Base-by-base conservation (phyloP, 2,888 invertebrate genomes). In the Eurytoma adleriae region DNA sequence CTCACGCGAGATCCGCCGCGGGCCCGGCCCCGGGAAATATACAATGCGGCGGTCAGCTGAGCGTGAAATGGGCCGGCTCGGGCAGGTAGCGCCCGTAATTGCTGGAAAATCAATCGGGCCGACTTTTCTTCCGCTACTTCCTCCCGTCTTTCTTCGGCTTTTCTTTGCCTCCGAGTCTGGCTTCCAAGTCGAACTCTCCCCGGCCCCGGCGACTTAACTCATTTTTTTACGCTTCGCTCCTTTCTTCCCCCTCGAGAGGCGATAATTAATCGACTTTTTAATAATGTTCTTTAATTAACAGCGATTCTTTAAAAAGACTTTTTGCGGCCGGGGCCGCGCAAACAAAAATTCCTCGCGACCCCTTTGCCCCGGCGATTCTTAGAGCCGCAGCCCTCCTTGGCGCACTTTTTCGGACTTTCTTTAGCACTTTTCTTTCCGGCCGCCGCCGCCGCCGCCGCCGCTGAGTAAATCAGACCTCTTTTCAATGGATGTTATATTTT, bases 251-350 rank as follows among this genome's bases (percentile, higher is more conserved):
- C 57, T 52, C 14, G 56, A 66, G 77, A 66, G 71, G 56, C 77
- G 71, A 78, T 78, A 78, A 78, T 78, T 78, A 70, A 78, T 78
- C 77, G 77, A 78, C 77, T 78, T 71, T 78, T 78, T 71, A 70
- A 78, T 78, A 78, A 78, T 78, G 77, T 78, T 78, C 77, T 71
- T 78, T 78, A 78, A 78, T 78, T 78, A 78, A 78, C 77, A 78
- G 64, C 64, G 66, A 57, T 70, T 70, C 57, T 71, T 54, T 52
- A 18, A 40, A 48, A 40, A 18, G 66, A 61, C 69, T 54, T 75
- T 76, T 68, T 75, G 27, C 30, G 54, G 66, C 13, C 16, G 48
- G 24, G 3, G 76, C 40, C 30, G 68, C 14, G 77, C 71, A 78
- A 71, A 78, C 70, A 71, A 71, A 78, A 78, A 78, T 71, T 27